Evolutionary conservation across 1,140 invertebrate genomes (phyloP).

Genomic region (Chymomyza costata): DNA sequence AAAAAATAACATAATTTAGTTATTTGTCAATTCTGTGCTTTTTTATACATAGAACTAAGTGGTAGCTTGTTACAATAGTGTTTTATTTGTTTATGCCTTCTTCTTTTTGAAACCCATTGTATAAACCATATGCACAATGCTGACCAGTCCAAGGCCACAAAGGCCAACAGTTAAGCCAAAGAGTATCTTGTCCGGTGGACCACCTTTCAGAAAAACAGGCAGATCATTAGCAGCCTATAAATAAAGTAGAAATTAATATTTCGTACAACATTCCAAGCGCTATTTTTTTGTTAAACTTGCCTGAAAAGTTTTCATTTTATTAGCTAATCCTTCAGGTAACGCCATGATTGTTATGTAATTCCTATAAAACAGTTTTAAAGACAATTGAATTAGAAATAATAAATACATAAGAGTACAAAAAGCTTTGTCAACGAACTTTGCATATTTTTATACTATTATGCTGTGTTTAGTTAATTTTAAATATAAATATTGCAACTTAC

Average conservation of each 20-base stretch:
- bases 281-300: no score
- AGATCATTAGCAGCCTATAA: slow-evolving; percentile 61
- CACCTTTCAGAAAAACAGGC: slow-evolving; percentile 69
- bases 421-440: no score
- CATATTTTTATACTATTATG: no score
- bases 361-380: no score
- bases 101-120: slow-evolving; percentile 70
- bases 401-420: no score
- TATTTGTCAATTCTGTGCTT: neutral
- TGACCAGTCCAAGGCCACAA: slow-evolving; percentile 62
- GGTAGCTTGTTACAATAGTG: neutral
- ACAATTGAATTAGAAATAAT: no score
- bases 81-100: slow-evolving; percentile 47
- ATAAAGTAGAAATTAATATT: neutral
- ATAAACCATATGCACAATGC: slow-evolving; percentile 62
- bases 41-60: neutral
- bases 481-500: no score
- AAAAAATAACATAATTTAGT: neutral
- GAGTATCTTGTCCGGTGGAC: slow-evolving; percentile 59
- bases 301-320: slow-evolving; percentile 72
- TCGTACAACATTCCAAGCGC: no score
- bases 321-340: slow-evolving; percentile 60
- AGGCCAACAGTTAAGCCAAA: slow-evolving; percentile 65
- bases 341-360: slow-evolving; percentile 71
- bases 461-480: no score